Evolutionary conservation across 2,888 invertebrate genomes (phyloP).

Genomic region (Dicycla oo): DNA sequence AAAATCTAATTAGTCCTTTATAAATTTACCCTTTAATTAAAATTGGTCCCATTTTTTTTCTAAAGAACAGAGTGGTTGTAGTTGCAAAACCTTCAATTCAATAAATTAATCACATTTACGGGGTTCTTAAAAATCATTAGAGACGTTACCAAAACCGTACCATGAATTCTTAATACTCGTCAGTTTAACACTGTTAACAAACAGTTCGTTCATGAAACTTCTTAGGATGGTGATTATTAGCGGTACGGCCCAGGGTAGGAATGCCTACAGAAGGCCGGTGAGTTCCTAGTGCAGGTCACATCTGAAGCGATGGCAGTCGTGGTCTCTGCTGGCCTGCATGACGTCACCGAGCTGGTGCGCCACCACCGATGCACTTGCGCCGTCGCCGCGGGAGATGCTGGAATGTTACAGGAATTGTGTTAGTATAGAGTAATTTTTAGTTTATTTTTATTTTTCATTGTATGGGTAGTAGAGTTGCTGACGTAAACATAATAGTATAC

Average conservation of each 20-base stretch:
- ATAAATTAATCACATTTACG: constrained; percentile 10
- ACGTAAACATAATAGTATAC: neutral
- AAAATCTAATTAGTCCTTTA: neutral
- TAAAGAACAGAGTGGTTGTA: neutral
- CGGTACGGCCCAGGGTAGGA: constrained; percentile 2
- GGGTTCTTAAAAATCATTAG: constrained; percentile 1
- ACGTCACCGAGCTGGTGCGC: constrained; percentile 93
- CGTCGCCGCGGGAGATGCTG: constrained; percentile 92
- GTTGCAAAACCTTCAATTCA: constrained; percentile 7
- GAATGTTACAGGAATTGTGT: constrained; percentile 67
- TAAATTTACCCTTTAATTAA: too few relatives aligned
- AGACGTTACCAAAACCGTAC: neutral
- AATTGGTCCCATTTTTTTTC: neutral
- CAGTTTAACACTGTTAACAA: constrained; percentile 23
- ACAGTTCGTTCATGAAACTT: constrained; percentile 17
- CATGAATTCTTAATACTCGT: constrained; percentile 24
- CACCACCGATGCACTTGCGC: constrained; percentile 90
- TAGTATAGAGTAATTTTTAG: neutral
- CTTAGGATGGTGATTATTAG: neutral
- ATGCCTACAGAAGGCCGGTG: neutral
- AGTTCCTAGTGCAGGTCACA: constrained; percentile 83
- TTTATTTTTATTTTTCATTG: neutral
- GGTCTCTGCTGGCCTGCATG: constrained; percentile 93
- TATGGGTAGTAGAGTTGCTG: too few relatives aligned
- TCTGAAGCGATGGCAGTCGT: constrained; percentile 92